A percentile compares a stretch with the other conserved stretches of the same genome.
Conservation (phyloP, 2,113 vertebrate genomes). For the Pimephales promelas region DNA sequence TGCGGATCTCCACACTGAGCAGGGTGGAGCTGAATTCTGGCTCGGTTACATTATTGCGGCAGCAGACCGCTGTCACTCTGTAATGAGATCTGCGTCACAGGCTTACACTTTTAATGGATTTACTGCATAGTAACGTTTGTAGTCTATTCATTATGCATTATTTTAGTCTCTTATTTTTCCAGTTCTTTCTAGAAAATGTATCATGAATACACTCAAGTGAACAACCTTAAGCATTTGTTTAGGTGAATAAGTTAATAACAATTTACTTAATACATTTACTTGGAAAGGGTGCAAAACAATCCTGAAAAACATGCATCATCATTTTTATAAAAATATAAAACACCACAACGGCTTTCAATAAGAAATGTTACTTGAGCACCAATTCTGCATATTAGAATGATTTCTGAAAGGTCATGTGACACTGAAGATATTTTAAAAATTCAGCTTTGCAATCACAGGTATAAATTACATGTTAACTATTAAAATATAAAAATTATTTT, state of each 20-base stretch:
- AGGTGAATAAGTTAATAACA: background rate
- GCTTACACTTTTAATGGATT: constrained; percentile 26
- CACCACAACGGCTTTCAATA: background rate
- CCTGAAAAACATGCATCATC: background rate
- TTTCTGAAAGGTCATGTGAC: background rate
- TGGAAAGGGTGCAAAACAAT: background rate
- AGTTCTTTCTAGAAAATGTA: background rate
- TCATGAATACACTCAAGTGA: background rate
- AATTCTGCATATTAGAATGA: background rate
- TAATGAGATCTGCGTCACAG: constrained; percentile 9
- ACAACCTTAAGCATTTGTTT: background rate
- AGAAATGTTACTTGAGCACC: background rate
- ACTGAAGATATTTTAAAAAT: background rate
- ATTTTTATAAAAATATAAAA: background rate
- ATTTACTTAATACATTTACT: no score
- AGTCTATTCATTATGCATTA: background rate
- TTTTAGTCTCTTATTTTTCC: background rate
- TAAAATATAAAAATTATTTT: no score
- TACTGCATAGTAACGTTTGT: background rate
- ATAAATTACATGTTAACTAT: background rate
- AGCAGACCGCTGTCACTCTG: constrained; percentile 24
- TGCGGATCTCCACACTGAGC: constrained; percentile 15
- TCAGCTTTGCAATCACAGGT: background rate
- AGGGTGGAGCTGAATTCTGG: constrained; percentile 31
- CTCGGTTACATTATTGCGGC: constrained; percentile 19